Base-by-base conservation (phyloP, 2,888 invertebrate genomes). In the Camptogramma bilineatum region DNA sequence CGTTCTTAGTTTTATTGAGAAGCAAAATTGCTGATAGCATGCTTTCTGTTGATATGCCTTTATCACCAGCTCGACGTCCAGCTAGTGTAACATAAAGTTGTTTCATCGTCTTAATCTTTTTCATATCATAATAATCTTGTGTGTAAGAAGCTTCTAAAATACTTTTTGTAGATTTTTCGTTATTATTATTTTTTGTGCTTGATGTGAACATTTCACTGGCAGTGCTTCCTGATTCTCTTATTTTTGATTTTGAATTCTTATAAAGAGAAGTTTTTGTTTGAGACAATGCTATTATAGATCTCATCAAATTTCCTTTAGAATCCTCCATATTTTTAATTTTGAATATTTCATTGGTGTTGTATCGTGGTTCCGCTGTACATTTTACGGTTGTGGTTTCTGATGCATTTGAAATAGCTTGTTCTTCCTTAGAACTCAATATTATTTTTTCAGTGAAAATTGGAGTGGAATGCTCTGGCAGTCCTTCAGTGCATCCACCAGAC, bases 331-430 rank as follows among this genome's bases (percentile, higher is more conserved):
- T 52, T 10, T 19, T 19, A 1, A 13, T 51, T 52, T 46, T 31
- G 9, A n/a, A 17, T 17, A 62, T 16, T 17, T n/a, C 46, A 39
- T 44, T 51, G 16, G 50, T 55, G 42, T 19, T 51, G 13, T 24
- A 17, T 34, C 47, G 18, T 28, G 52, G 16, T 62, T 47, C 17
- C 16, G 46, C 62, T 17, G 47, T 62, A 46, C 56, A 62, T 62
- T 16, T 56, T 10, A 17, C 24, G 28, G 24, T 52, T n/a, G 9
- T 39, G 28, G 0, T 52, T 55, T 52, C 8, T 52, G 18, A 42
- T 51, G 28, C 28, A 28, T 17, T 44, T 19, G 47, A 21, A 7
- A 16, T 44, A 17, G 24, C 28, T 24, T 18, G 3, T 50, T 3
- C 16, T 42, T 57, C 16, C 10, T 10, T 53, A 21, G 31, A 47